phyloP scores from a whole-genome alignment of 2,888 invertebrate species.

The Cistogaster globosa region DNA sequence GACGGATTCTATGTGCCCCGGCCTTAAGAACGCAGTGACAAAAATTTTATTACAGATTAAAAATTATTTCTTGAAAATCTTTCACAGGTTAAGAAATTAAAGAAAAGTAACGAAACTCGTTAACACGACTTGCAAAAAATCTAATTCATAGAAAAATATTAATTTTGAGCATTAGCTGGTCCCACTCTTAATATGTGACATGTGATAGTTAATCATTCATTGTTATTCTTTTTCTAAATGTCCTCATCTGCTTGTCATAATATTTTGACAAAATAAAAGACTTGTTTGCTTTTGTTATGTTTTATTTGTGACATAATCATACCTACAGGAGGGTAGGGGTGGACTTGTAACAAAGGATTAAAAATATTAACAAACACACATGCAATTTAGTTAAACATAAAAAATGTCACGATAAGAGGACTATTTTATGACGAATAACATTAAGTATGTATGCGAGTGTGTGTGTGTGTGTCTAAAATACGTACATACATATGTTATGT shows the following conservation, averaged over 20 bases:
- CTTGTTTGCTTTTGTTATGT: constrained; percentile 45
- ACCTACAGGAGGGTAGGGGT: constrained; percentile 1
- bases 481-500: neutral
- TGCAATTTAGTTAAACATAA: neutral
- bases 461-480: neutral
- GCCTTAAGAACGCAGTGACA: neutral
- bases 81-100: too few species aligned
- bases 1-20: too few species aligned
- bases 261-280: constrained; percentile 69
- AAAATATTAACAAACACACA: constrained; percentile 28
- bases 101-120: too few species aligned
- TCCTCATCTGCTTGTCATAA: constrained; percentile 63
- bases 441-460: neutral
- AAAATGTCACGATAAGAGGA: constrained; percentile 36
- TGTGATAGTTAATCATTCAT: constrained; percentile 28
- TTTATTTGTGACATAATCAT: constrained; percentile 57
- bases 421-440: constrained; percentile 26
- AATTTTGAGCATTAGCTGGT: constrained; percentile 22
- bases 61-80: too few species aligned
- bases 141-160: too few species aligned
- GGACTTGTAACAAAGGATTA: constrained; percentile 51
- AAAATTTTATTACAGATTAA: neutral
- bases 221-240: constrained; percentile 13
- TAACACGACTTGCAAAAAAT: too few species aligned
- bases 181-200: neutral